These are phyloP conservation scores for Ondatra zibethicus DNA, from an alignment of 2,113 vertebrate genomes.

Conservation along the genomic window DNA sequence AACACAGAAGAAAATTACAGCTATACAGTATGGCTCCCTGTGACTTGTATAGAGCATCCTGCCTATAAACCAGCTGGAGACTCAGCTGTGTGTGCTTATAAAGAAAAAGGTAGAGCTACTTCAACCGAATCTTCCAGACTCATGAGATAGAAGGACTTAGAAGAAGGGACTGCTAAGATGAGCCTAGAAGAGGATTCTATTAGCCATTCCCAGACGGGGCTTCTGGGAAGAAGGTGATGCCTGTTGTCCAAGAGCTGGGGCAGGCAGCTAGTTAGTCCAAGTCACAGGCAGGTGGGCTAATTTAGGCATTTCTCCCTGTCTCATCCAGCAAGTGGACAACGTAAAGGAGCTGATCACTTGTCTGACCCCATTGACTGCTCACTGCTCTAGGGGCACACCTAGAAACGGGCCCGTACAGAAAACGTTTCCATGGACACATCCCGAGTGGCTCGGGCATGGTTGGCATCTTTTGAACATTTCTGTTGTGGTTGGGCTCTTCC, in stretches of 20 bases:
- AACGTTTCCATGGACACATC: not conserved
- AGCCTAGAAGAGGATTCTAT: constrained; percentile 20
- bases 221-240: not conserved
- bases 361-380: not conserved
- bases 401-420: not conserved
- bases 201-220: not conserved
- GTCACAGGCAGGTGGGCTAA: not conserved
- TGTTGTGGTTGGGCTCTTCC: not conserved
- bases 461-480: not conserved
- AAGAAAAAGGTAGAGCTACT: constrained; percentile 16
- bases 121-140: constrained; percentile 15
- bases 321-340: not conserved
- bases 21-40: not conserved
- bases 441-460: not conserved
- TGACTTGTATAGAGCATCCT: not conserved
- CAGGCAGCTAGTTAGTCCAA: not conserved
- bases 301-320: constrained; percentile 40
- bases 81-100: constrained; percentile 33
- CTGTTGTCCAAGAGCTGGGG: not conserved
- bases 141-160: not conserved
- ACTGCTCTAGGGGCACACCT: not conserved
- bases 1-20: not conserved
- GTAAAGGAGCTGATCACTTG: not conserved
- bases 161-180: constrained; percentile 25
- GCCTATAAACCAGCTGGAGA: constrained; percentile 20